phyloP scores from a whole-genome alignment of 2,888 invertebrate species.

The Tridacna crocea region DNA sequence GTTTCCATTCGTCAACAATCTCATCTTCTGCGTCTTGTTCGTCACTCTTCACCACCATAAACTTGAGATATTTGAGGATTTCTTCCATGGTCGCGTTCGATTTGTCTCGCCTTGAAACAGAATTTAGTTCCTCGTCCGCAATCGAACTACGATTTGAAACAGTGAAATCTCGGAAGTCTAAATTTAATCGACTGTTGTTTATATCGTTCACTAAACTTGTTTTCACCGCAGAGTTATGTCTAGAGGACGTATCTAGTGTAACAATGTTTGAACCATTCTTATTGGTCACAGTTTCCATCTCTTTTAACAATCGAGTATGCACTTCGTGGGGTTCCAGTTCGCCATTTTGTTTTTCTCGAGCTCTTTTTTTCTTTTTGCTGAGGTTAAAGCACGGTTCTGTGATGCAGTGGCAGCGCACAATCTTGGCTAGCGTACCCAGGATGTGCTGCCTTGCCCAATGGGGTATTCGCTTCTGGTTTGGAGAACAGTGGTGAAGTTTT shows the following conservation, averaged over 20 bases:
- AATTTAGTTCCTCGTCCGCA: constrained; percentile 42
- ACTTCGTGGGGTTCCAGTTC: constrained; percentile 42
- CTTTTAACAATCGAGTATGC: constrained; percentile 45
- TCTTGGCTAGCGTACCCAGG: constrained; percentile 65
- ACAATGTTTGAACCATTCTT: constrained; percentile 28
- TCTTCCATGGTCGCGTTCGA: constrained; percentile 70
- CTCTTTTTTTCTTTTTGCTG: constrained; percentile 2
- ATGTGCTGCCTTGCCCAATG: constrained; percentile 84
- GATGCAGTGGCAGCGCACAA: constrained; percentile 68
- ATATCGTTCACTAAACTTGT: constrained; percentile 42
- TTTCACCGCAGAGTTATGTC: constrained; percentile 11
- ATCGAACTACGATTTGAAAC: constrained; percentile 63
- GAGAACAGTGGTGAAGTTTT: constrained; percentile 87
- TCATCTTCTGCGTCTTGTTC: constrained; percentile 76
- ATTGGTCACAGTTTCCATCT: constrained; percentile 35
- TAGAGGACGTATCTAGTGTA: constrained; percentile 21
- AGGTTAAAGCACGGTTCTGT: constrained; percentile 30
- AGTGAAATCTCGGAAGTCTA: constrained; percentile 60
- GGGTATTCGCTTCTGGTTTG: constrained; percentile 85
- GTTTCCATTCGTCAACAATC: constrained; percentile 81
- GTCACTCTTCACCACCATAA: constrained; percentile 78
- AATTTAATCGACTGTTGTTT: constrained; percentile 53
- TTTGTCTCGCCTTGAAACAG: constrained; percentile 16
- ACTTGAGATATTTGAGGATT: constrained; percentile 76
- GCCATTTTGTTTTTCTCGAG: constrained; percentile 6